Conservation (phyloP, 1,140 invertebrate genomes). For the Gonatopus flavifemur region DNA sequence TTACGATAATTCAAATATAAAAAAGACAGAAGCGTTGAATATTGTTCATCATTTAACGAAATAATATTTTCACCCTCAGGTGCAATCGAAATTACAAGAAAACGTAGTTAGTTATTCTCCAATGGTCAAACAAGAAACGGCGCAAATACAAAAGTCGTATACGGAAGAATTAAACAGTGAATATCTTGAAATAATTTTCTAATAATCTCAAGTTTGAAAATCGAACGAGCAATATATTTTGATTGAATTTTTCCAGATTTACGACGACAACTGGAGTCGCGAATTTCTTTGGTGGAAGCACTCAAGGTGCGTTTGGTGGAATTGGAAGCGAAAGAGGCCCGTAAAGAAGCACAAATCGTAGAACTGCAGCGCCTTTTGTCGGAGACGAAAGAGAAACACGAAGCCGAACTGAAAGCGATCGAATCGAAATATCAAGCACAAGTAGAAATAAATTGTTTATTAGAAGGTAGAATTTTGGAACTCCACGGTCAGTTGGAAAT, state of each 20-base stretch:
- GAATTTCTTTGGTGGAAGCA: constrained; percentile 51
- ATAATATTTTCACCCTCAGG: constrained; percentile 24
- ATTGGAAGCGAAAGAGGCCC: constrained; percentile 54
- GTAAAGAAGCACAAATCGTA: constrained; percentile 54
- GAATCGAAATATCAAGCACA: constrained; percentile 74
- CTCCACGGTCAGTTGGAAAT: constrained; percentile 60
- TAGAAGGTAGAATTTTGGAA: constrained; percentile 70
- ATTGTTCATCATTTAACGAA: not conserved
- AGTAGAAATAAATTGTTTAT: constrained; percentile 66
- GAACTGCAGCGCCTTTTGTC: constrained; percentile 57
- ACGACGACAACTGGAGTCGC: constrained; percentile 51
- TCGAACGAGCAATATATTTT: not conserved
- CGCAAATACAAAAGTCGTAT: constrained; percentile 45
- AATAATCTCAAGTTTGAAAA: not conserved
- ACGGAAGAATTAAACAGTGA: constrained; percentile 50
- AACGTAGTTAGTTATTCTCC: constrained; percentile 37
- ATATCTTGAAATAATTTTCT: constrained; percentile 1
- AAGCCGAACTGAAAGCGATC: constrained; percentile 61
- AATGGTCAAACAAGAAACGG: constrained; percentile 44
- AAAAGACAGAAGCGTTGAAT: not conserved
- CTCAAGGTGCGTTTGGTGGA: constrained; percentile 49
- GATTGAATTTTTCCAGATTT: constrained; percentile 34
- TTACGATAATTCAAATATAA: constrained; percentile 20
- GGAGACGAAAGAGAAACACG: constrained; percentile 58
- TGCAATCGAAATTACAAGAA: constrained; percentile 47